These are phyloP conservation scores for Catharus fuscescens DNA, from an alignment of 2,113 vertebrate species.

Conservation along the genomic window DNA sequence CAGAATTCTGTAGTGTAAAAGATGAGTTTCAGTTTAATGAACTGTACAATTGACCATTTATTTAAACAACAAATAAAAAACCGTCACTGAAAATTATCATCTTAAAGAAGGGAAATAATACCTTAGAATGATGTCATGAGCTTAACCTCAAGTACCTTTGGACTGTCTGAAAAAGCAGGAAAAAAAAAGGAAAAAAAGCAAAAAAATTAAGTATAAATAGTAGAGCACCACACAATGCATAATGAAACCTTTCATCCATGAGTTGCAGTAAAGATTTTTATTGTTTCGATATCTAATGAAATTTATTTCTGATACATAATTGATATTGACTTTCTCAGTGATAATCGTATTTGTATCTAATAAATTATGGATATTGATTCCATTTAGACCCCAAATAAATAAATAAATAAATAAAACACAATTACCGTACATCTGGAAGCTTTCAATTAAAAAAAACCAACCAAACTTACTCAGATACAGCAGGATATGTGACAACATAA, in stretches of 20 bases:
- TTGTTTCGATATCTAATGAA: background rate
- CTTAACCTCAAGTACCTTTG: background rate
- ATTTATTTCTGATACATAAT: background rate
- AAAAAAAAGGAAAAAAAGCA: background rate
- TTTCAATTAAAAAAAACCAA: background rate
- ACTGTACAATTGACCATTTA: background rate
- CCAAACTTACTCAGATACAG: background rate
- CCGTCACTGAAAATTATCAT: background rate
- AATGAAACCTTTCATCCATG: background rate
- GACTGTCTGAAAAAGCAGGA: background rate
- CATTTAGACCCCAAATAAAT: background rate
- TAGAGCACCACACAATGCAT: background rate
- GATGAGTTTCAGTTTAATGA: background rate
- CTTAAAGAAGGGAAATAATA: background rate
- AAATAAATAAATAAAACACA: background rate
- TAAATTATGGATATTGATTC: background rate
- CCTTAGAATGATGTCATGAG: background rate
- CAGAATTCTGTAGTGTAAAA: background rate
- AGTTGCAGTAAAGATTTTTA: background rate
- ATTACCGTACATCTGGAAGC: background rate
- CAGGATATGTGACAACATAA: background rate
- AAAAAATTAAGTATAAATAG: background rate
- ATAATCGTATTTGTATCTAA: background rate
- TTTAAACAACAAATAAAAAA: background rate
- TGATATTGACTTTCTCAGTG: background rate